These are phyloP conservation scores for Takifugu ocellatus DNA, from an alignment of 2,797 vertebrate species.

Conservation along the genomic window DNA sequence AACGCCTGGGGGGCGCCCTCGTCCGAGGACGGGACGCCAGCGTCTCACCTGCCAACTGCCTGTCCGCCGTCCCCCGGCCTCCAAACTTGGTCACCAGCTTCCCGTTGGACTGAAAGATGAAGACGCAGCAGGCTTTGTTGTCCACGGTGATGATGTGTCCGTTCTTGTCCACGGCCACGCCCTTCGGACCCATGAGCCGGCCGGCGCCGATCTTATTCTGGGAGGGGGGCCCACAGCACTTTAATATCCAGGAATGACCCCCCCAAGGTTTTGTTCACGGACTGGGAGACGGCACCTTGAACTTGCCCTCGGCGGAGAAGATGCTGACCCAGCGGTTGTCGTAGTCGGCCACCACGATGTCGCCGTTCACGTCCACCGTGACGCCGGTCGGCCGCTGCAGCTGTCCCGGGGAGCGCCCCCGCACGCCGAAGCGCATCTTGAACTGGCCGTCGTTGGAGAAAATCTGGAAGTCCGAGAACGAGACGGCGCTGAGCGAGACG, in stretches of 20 bases:
- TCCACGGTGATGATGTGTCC: constrained; percentile 97
- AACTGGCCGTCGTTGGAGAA: constrained; percentile 96
- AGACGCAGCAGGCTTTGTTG: constrained; percentile 97
- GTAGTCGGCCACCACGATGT: constrained; percentile 94
- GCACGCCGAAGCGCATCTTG: constrained; percentile 91
- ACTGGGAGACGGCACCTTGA: constrained; percentile 77
- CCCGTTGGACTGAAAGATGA: constrained; percentile 96
- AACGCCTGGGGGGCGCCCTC: too few relatives aligned
- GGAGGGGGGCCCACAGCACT: not conserved
- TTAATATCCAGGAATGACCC: too few relatives aligned
- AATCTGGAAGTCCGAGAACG: constrained; percentile 67
- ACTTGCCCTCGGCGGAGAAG: constrained; percentile 94
- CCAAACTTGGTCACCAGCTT: constrained; percentile 94
- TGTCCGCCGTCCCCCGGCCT: constrained; percentile 86
- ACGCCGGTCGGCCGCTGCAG: constrained; percentile 92
- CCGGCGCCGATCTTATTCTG: constrained; percentile 94
- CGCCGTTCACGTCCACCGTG: constrained; percentile 88
- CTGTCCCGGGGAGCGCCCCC: constrained; percentile 93
- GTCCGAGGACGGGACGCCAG: too few relatives aligned
- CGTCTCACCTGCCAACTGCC: constrained; percentile 88
- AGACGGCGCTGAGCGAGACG: not conserved
- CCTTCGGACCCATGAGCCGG: constrained; percentile 93
- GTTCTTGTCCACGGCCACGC: constrained; percentile 90
- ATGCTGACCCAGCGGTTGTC: constrained; percentile 99
- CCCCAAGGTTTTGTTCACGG: too few relatives aligned